phyloP scores from a whole-genome alignment of 2,797 vertebrate genomes.

The Prunella strophiata region DNA sequence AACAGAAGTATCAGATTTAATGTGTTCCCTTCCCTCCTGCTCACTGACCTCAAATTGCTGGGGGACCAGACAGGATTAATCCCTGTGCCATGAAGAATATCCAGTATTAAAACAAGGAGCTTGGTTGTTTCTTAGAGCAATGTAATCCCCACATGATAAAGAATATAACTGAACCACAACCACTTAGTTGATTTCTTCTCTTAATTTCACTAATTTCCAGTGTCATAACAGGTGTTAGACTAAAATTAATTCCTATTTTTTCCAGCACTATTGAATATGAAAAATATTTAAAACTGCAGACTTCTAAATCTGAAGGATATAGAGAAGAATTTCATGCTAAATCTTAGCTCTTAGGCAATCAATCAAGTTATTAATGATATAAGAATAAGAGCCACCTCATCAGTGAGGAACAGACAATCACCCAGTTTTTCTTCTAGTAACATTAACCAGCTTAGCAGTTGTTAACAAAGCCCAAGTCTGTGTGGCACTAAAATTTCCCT shows the following conservation, averaged over 20 bases:
- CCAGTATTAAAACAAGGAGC: constrained; percentile 11
- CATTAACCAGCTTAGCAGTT: not conserved
- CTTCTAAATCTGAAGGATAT: not conserved
- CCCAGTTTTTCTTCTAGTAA: not conserved
- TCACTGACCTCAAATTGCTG: not conserved
- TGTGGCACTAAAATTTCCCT: not conserved
- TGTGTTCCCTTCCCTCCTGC: not conserved
- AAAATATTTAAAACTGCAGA: not conserved
- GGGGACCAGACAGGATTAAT: not conserved
- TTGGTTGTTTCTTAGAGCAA: not conserved
- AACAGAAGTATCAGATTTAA: constrained; percentile 49
- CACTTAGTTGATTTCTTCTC: not conserved
- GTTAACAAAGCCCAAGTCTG: not conserved
- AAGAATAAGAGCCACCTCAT: not conserved
- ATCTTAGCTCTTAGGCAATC: not conserved
- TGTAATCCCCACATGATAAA: not conserved
- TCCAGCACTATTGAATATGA: not conserved
- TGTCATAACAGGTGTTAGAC: not conserved
- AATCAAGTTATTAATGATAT: not conserved
- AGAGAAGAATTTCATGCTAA: not conserved
- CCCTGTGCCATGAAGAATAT: not conserved
- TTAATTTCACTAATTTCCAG: constrained; percentile 2
- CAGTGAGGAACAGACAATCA: not conserved
- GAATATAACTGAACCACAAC: not conserved
- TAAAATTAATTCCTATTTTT: not conserved